These are phyloP conservation scores for Eilema depressum DNA, from an alignment of 2,888 invertebrate species.

Conservation along the genomic window DNA sequence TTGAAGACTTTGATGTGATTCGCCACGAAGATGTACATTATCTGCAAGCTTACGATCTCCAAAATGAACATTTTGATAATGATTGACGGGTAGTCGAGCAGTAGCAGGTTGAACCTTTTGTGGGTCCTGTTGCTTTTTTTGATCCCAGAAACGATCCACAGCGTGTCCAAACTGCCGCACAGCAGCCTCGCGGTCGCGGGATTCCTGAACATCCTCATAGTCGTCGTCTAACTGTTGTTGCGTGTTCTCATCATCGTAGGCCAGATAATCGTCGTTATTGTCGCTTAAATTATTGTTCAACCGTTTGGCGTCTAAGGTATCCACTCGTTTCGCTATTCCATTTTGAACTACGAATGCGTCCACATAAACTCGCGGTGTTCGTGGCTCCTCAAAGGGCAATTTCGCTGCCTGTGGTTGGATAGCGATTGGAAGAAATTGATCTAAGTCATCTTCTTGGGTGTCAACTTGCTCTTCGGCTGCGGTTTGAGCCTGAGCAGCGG, in stretches of 20 bases:
- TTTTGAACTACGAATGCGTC: conserved; percentile 80
- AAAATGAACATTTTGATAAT: conserved; percentile 80
- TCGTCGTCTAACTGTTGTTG: conserved; percentile 66
- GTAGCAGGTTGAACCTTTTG: conserved; percentile 45
- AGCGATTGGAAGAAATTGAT: conserved; percentile 63
- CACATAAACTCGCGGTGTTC: conserved; percentile 77
- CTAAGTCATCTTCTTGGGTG: conserved; percentile 42
- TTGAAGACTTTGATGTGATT: conserved; percentile 65
- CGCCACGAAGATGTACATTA: conserved; percentile 55
- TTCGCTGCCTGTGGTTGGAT: conserved; percentile 76
- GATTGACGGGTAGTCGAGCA: conserved; percentile 60
- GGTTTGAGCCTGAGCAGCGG: conserved; percentile 31
- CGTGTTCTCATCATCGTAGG: conserved; percentile 67
- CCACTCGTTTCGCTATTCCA: conserved; percentile 77
- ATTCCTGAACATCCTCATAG: conserved; percentile 79
- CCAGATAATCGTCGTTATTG: conserved; percentile 68
- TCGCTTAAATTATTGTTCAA: conserved; percentile 56
- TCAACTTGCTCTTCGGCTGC: conserved; percentile 42
- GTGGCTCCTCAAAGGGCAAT: conserved; percentile 68
- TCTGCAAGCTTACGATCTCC: conserved; percentile 73
- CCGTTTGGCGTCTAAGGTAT: conserved; percentile 73
- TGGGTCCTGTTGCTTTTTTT: conserved; percentile 56
- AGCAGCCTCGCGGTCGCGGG: conserved; percentile 69
- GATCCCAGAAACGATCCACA: conserved; percentile 79
- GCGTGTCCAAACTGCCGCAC: conserved; percentile 75